These are phyloP conservation scores for Micrastur ruficollis DNA, from an alignment of 2,797 vertebrate genomes.

Conservation along the genomic window DNA sequence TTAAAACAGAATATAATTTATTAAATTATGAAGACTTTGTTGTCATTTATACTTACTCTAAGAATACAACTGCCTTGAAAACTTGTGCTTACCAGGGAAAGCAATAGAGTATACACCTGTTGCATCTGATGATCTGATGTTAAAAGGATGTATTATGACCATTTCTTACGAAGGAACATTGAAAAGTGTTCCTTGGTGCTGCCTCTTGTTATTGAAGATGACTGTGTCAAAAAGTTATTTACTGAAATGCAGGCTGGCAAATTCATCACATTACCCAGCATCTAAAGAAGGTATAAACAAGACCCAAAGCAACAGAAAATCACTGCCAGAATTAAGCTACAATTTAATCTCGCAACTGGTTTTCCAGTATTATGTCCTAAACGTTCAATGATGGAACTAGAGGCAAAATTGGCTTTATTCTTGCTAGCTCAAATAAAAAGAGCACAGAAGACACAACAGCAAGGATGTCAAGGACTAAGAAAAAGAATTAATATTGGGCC, in stretches of 20 bases:
- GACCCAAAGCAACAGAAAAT: not conserved
- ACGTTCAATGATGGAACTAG: not conserved
- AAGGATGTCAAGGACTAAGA: not conserved
- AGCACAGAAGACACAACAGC: not conserved
- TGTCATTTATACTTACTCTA: not conserved
- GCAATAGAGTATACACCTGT: not conserved
- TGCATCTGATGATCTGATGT: not conserved
- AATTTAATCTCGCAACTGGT: not conserved
- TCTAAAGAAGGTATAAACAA: not conserved
- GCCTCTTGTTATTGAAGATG: not conserved
- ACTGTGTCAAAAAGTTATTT: not conserved
- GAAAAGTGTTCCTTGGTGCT: not conserved
- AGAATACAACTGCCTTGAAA: not conserved
- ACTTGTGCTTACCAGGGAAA: not conserved
- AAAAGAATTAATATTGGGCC: not conserved
- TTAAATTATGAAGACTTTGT: not conserved
- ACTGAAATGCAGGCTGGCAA: not conserved
- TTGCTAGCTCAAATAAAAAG: not conserved
- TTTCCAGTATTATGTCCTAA: not conserved
- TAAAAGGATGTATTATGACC: not conserved
- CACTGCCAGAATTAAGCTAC: not conserved
- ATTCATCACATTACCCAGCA: not conserved
- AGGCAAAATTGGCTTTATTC: not conserved
- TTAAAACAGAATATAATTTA: not conserved
- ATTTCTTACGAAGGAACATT: not conserved